These are phyloP conservation scores for Halcyon senegalensis DNA, from an alignment of 2,113 vertebrate genomes.

Conservation along the genomic window DNA sequence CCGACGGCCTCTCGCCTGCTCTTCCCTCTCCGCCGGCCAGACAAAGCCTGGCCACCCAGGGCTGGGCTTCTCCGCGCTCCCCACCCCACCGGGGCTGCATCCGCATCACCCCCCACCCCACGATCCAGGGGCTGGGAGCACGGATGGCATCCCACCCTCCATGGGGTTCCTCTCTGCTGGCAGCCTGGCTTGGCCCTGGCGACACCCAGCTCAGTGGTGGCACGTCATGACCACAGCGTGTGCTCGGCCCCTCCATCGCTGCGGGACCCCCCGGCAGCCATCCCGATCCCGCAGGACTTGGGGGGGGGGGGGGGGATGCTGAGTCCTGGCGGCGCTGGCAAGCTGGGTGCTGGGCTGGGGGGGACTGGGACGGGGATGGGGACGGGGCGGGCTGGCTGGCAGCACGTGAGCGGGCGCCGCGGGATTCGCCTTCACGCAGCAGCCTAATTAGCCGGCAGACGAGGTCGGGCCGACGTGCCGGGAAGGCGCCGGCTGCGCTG, in stretches of 20 bases:
- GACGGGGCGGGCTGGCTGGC: background rate
- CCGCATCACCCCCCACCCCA: background rate
- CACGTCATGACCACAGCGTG: fast-evolving
- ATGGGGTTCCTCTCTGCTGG: background rate
- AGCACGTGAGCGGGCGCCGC: conserved; percentile 4
- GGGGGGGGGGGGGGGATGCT: background rate
- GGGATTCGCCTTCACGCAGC: conserved; percentile 58
- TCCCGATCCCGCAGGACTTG: fast-evolving
- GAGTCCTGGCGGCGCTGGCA: background rate
- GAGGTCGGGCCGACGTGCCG: background rate
- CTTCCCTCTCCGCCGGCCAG: background rate
- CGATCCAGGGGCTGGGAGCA: fast-evolving
- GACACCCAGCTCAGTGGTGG: background rate
- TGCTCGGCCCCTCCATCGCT: background rate
- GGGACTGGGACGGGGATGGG: background rate
- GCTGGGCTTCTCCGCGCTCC: background rate
- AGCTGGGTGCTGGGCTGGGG: background rate
- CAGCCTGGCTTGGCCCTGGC: background rate
- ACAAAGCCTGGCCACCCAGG: background rate
- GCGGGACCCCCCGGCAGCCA: background rate
- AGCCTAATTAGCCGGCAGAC: conserved; percentile 55
- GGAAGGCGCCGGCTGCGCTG: conserved; percentile 1
- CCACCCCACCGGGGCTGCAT: fast-evolving
- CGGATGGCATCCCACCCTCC: background rate
- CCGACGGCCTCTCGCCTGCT: background rate